phyloP scores from a whole-genome alignment of 2,888 invertebrate species.

The Scaptomyza cyrtandrae region DNA sequence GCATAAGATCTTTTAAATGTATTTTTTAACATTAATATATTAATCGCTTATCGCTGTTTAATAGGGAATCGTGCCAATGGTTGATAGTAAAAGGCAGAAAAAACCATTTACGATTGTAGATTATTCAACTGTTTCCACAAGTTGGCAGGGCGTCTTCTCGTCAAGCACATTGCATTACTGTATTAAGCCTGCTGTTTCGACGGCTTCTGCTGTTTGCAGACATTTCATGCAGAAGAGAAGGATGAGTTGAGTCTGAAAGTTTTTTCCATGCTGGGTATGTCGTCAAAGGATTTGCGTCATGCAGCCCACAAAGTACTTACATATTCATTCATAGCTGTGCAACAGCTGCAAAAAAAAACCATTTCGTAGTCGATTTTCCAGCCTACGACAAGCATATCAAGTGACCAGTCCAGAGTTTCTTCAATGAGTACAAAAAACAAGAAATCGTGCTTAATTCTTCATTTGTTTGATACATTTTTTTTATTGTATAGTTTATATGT shows the following conservation, averaged over 20 bases:
- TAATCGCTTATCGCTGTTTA: too few species aligned
- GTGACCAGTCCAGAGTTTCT: slow-evolving; percentile 1
- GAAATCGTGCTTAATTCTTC: neutral
- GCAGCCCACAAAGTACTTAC: slow-evolving; percentile 12
- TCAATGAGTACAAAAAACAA: neutral
- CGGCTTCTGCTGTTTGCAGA: slow-evolving; percentile 44
- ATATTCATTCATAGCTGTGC: slow-evolving; percentile 25
- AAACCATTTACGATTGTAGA: neutral
- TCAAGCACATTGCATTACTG: neutral
- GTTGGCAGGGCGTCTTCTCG: neutral
- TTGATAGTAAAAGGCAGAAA: too few species aligned
- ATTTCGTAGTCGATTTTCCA: slow-evolving; percentile 41
- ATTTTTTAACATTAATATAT: too few species aligned
- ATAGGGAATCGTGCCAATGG: neutral
- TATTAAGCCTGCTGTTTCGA: neutral
- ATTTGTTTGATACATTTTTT: neutral
- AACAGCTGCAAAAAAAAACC: slow-evolving; percentile 40
- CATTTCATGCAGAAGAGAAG: slow-evolving; percentile 22
- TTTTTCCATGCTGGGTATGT: slow-evolving; percentile 41
- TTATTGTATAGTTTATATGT: neutral
- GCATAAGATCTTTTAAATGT: neutral
- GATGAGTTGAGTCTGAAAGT: slow-evolving; percentile 21
- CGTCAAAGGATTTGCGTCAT: slow-evolving; percentile 59
- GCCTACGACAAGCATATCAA: slow-evolving; percentile 25
- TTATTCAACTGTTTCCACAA: neutral